Conservation (phyloP, 2,888 invertebrate species). For the Temnothorax unifasciatus region DNA sequence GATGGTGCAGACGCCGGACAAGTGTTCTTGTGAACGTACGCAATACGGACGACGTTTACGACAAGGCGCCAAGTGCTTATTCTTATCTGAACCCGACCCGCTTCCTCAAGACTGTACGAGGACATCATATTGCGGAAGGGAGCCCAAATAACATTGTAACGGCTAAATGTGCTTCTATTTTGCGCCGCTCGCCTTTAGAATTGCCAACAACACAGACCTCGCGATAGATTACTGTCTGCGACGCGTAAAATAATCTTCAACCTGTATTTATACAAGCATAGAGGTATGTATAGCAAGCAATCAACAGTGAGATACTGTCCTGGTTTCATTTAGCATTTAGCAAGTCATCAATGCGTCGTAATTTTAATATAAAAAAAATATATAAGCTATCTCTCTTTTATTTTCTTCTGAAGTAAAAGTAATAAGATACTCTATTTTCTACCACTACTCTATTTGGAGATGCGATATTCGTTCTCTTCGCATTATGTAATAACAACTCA, state of each 20-base stretch:
- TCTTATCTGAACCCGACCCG: constrained; percentile 57
- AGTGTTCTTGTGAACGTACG: constrained; percentile 48
- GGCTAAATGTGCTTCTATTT: constrained; percentile 40
- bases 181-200: constrained; percentile 38
- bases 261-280: neutral
- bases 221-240: constrained; percentile 10
- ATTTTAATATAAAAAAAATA: neutral
- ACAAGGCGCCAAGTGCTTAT: constrained; percentile 57
- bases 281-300: neutral
- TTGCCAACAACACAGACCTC: constrained; percentile 15
- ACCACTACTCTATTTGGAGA: neutral
- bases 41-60: constrained; percentile 50
- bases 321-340: neutral
- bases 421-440: neutral
- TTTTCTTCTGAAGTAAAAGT: neutral
- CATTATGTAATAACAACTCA: constrained; percentile 6
- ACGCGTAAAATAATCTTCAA: constrained; percentile 23
- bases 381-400: neutral
- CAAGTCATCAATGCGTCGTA: neutral
- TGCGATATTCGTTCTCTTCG: neutral
- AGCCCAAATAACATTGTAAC: constrained; percentile 54
- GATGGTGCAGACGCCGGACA: constrained; percentile 40
- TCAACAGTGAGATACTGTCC: neutral
- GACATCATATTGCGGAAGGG: constrained; percentile 49
- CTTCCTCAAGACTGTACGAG: constrained; percentile 48